Evolutionary conservation across 2,113 vertebrate species (phyloP), one percentile per base, ranked within the genome.

Genomic region (Empidonax traillii): DNA sequence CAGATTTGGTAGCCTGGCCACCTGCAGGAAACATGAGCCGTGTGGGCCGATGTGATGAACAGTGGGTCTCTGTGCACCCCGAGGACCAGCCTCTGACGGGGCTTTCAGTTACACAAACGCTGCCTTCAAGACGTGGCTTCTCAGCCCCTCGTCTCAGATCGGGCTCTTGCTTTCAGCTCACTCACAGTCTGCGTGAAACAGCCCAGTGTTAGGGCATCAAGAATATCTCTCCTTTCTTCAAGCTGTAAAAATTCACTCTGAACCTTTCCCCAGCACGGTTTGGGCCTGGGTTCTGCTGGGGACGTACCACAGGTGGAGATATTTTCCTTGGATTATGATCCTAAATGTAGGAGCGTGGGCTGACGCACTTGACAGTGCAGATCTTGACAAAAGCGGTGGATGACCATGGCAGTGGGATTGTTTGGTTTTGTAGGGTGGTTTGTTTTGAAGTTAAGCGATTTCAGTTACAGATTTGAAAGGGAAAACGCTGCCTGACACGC

Each of bases 11-110:
- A 79, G 86, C 53, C 56, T 63, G 89, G 43, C 79, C 93, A 93
- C 84, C 88, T 95, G 94, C 74, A 90, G 91, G 96, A 95, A 87
- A 71, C 4, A 9, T 61, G 86, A 90, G 74, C 69, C 1, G 3
- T 39, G 74, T 79, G 87, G 87, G 61, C 77, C 87, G 28, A 63
- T 68, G 65, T 46, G 76, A 37, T 90, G 46, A 88, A 92, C 90
- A 93, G 84, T 33, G 79, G 24, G 76, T 30, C 86, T 86, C 83
- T 84, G 88, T 87, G 79, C 37, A 24, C 55, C 33, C 72, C 4
- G 30, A 80, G 79, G 61, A 59, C 43, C 72, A 67, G 68, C 46
- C 72, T 53, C 79, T 47, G 41, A 18, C 69, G 63, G 80, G 18
- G 27, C 52, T 78, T n/a, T 63, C 51, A 44, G 0, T 82, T 24